Conservation (phyloP, 2,888 invertebrate species). For the Panzeria rudis region DNA sequence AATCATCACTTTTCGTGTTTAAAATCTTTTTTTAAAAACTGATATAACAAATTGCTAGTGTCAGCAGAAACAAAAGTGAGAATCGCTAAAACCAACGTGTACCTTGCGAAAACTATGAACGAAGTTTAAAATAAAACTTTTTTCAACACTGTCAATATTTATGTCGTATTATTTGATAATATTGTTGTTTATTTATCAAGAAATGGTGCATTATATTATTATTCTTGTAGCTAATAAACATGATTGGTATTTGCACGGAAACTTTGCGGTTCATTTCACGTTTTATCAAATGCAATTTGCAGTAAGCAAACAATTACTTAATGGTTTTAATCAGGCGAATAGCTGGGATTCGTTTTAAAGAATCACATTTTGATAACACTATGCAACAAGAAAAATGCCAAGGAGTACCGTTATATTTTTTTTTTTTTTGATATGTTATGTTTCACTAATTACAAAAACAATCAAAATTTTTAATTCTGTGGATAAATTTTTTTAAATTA, state of each 20-base stretch:
- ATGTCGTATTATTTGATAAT: conserved; percentile 1
- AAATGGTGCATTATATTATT: conserved; percentile 10
- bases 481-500: too few relatives aligned
- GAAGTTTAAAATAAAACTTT: conserved; percentile 34
- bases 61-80: conserved; percentile 38
- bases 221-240: neutral
- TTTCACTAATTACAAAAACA: too few relatives aligned
- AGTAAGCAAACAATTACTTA: neutral
- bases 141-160: conserved; percentile 52
- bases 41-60: conserved; percentile 50
- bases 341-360: too few relatives aligned
- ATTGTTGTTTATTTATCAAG: conserved; percentile 3
- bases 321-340: neutral
- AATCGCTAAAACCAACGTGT: neutral
- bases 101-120: neutral
- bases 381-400: too few relatives aligned
- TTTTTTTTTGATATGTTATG: too few relatives aligned
- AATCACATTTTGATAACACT: too few relatives aligned
- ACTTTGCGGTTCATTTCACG: neutral
- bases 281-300: neutral
- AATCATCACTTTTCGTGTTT: conserved; percentile 65
- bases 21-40: conserved; percentile 54
- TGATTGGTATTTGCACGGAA: neutral
- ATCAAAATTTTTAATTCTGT: too few relatives aligned
- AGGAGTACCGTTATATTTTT: too few relatives aligned